A percentile compares a stretch with the other conserved stretches of the same genome.
Conservation (phyloP, 2,888 invertebrate species). For the Glyphotaelius pellucidus region DNA sequence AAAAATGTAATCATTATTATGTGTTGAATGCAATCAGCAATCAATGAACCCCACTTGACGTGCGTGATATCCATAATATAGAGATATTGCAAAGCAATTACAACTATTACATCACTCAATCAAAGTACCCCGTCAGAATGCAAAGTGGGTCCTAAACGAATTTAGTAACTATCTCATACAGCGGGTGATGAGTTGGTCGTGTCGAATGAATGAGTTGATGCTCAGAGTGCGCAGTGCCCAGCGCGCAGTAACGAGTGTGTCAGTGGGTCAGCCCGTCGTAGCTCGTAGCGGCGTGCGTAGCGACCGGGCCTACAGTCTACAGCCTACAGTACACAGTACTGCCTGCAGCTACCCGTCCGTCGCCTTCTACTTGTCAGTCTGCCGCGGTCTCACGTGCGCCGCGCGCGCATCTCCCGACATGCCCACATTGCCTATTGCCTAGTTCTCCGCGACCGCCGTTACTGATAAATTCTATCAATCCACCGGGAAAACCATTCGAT, state of each 20-base stretch:
- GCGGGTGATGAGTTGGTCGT: background rate
- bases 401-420: constrained; percentile 52
- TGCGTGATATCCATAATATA: background rate
- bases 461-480: background rate
- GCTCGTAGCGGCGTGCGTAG: background rate
- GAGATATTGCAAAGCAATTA: background rate
- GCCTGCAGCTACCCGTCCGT: background rate
- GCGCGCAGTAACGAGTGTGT: background rate
- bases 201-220: background rate
- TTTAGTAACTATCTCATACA: background rate
- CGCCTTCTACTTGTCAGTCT: constrained; percentile 47
- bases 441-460: background rate
- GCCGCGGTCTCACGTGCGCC: constrained; percentile 56
- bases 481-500: constrained; percentile 34
- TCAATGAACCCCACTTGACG: background rate
- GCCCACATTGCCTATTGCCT: background rate
- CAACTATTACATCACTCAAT: background rate
- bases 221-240: background rate
- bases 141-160: background rate
- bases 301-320: constrained; percentile 11
- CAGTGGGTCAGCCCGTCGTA: background rate
- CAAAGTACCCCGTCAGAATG: background rate
- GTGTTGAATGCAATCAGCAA: background rate
- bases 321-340: background rate
- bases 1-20: background rate